Evolutionary conservation across 2,797 vertebrate species (phyloP).

Genomic region (Melanotaenia pygmaea): DNA sequence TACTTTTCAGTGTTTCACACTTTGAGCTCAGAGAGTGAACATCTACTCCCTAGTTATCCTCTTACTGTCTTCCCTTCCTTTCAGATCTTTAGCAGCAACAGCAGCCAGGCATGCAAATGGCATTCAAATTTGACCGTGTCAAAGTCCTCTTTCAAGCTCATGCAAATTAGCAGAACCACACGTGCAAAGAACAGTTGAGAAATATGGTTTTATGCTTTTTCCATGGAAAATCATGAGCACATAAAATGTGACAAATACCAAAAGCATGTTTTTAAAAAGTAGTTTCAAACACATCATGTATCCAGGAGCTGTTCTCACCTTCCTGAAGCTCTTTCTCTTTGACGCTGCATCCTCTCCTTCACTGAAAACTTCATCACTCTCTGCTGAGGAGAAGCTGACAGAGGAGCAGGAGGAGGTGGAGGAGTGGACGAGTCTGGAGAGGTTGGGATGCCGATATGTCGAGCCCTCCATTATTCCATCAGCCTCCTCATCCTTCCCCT

Average conservation of each 20-base stretch:
- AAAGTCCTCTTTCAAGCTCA: constrained; percentile 80
- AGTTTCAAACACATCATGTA: not conserved
- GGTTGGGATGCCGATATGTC: constrained; percentile 57
- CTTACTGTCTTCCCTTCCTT: constrained; percentile 8
- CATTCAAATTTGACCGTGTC: constrained; percentile 80
- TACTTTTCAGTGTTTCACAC: not conserved
- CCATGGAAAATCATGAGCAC: constrained; percentile 26
- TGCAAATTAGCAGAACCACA: constrained; percentile 76
- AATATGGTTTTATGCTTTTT: constrained; percentile 39
- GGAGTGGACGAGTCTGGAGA: constrained; percentile 72
- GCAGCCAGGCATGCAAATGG: constrained; percentile 77
- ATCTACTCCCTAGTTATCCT: constrained; percentile 3
- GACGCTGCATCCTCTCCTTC: constrained; percentile 77
- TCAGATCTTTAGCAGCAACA: constrained; percentile 55
- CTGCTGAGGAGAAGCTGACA: constrained; percentile 80
- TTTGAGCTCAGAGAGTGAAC: constrained; percentile 4
- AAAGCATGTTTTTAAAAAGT: not conserved
- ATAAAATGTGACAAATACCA: not conserved
- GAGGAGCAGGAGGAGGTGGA: constrained; percentile 80
- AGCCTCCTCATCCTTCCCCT: constrained; percentile 5
- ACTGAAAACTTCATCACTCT: constrained; percentile 86
- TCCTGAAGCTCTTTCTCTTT: constrained; percentile 75
- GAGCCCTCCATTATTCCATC: constrained; percentile 4
- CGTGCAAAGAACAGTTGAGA: constrained; percentile 61
- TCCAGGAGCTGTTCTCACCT: constrained; percentile 70